phyloP scores from a whole-genome alignment of 1,140 invertebrate genomes.

The Ceratosolen fusciceps region DNA sequence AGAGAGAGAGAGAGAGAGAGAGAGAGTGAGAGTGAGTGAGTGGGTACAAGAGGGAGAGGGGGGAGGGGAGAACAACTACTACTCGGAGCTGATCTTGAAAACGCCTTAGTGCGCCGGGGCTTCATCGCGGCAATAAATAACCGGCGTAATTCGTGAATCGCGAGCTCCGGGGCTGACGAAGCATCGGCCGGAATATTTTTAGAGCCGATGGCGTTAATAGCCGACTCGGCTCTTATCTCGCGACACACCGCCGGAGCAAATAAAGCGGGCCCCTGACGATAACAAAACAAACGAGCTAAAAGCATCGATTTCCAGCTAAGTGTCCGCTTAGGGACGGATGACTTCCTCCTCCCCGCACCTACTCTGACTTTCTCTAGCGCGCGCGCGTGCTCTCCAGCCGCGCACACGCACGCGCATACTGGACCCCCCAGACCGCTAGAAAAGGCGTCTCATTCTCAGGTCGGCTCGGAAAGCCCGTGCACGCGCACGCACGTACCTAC shows the following conservation, averaged over 20 bases:
- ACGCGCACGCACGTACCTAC: background rate
- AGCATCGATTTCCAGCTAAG: constrained; percentile 5
- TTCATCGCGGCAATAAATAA: constrained; percentile 3
- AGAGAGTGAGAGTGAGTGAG: no score
- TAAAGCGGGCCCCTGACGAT: background rate
- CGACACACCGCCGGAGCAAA: background rate
- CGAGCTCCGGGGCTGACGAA: background rate
- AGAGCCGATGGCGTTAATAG: background rate
- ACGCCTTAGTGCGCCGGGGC: background rate
- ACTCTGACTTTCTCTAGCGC: background rate
- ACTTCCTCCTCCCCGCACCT: background rate
- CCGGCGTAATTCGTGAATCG: background rate
- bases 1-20: no score
- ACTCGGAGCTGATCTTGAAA: constrained; percentile 11
- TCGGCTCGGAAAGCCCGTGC: no score
- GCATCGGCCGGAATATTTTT: constrained; percentile 10
- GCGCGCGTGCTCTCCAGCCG: no score
- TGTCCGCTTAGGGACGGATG: constrained; percentile 1
- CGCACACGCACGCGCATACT: no score
- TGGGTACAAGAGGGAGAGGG: no score
- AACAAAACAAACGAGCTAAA: constrained; percentile 18
- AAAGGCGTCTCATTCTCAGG: no score
- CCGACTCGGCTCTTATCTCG: background rate
- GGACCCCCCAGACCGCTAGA: no score
- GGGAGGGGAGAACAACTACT: no score